A percentile compares a stretch with the other conserved stretches of the same genome.
Evolutionary conservation across 2,113 vertebrate genomes (phyloP).

Genomic region (Microcebus ravelobensis): DNA sequence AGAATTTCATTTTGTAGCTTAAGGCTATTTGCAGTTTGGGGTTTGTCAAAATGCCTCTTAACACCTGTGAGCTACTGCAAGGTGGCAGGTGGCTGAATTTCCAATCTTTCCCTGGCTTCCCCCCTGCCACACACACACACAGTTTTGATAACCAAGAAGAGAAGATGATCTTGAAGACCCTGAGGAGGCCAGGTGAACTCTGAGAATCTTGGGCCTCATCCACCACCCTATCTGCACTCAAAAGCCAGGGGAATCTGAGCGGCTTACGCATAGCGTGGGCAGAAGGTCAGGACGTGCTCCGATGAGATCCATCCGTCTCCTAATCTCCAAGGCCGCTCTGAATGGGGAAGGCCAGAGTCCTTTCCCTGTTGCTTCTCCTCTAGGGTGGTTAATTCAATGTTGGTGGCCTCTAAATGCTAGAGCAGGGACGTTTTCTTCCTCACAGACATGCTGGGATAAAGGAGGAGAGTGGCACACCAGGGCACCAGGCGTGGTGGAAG

Average conservation of each 20-base stretch:
- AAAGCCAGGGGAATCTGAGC: not conserved
- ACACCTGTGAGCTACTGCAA: not conserved
- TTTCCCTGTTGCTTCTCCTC: not conserved
- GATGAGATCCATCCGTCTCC: too few relatives aligned
- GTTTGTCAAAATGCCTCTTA: not conserved
- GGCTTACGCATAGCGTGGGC: fast-evolving
- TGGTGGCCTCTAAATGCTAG: not conserved
- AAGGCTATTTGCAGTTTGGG: not conserved
- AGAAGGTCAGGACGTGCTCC: too few relatives aligned
- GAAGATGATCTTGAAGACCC: not conserved
- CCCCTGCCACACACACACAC: too few relatives aligned
- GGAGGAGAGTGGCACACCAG: not conserved
- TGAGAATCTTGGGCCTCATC: not conserved
- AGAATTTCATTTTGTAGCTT: not conserved
- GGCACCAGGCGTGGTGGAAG: not conserved
- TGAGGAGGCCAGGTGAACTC: not conserved
- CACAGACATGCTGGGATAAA: not conserved
- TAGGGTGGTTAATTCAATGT: not conserved
- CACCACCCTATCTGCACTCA: not conserved
- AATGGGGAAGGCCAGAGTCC: not conserved
- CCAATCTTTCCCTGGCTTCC: not conserved
- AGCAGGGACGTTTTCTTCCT: not conserved
- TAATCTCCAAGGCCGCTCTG: not conserved
- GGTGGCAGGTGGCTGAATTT: not conserved
- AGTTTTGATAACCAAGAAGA: not conserved